phyloP scores from a whole-genome alignment of 1,140 invertebrate species.

The Brachionus rubens region DNA sequence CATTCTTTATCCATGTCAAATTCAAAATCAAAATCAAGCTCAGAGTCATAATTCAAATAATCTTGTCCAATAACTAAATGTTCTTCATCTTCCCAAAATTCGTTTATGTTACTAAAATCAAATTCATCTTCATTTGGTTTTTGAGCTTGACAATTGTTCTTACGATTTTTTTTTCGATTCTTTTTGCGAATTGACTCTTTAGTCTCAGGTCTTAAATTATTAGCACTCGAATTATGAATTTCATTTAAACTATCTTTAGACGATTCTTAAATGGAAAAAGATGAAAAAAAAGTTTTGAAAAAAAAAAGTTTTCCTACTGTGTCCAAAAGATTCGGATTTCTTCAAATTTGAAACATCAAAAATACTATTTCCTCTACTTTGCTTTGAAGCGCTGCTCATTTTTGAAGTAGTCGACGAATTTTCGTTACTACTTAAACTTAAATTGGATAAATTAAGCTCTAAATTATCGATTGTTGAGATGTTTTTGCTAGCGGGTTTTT shows the following conservation, averaged over 20 bases:
- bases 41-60: neutral
- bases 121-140: conserved; percentile 8
- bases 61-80: conserved; percentile 9
- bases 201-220: neutral
- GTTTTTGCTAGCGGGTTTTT: neutral
- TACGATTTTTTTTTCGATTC: neutral
- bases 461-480: neutral
- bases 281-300: neutral
- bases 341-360: neutral
- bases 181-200: neutral
- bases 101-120: neutral
- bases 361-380: neutral
- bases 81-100: conserved; percentile 25
- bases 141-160: neutral
- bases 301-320: neutral
- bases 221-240: neutral
- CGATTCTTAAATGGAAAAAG: neutral
- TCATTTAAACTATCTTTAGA: neutral
- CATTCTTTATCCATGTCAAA: conserved; percentile 3
- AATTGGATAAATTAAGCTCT: conserved; percentile 13
- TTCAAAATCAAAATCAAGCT: conserved; percentile 15
- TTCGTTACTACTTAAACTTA: conserved; percentile 11
- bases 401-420: neutral
- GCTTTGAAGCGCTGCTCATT: neutral
- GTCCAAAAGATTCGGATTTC: conserved; percentile 17